Evolutionary conservation across 2,113 vertebrate genomes (phyloP), one percentile per base, ranked within the genome.

Genomic region (Atractosteus spatula): DNA sequence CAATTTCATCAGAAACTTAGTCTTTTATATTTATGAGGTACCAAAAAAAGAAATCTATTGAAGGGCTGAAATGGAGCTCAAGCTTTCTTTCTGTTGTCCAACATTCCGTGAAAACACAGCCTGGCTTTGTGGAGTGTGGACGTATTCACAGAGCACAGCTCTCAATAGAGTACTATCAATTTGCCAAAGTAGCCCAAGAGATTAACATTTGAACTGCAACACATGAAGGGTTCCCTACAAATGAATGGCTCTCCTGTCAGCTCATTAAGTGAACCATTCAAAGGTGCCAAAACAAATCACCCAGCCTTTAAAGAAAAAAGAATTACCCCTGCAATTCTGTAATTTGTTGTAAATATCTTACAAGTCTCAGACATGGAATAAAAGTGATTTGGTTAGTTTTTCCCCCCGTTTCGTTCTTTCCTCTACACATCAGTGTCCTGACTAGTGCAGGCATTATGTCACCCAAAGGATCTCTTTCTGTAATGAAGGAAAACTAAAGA

Each of bases 201-300:
- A 89, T 89, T 88, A 89, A 88, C 89, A 90, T 90, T 87, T 89
- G 87, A 90, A 87, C 85, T 81, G 81, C 77, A 79, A 78, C 79
- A 78, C 71, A 70, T 71, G 44, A 55, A 75, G 71, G 62, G 45
- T 44, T 69, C 82, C 84, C 82, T 74, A 81, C 82, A 83, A 85
- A 85, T 86, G 85, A 90, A 89, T 84, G 87, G 85, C 81, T 84
- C 88, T 87, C 83, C 80, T 84, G 79, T 85, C 81, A 79, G 74
- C 84, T 88, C 85, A 83, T 88, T 87, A 86, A 79, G 79, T 81
- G 82, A 73, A 76, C 76, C 77, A 76, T 86, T 88, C 82, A 87
- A 68, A 79, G 81, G 83, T 80, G 86, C 86, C 82, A 85, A 78
- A 80, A 86, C 82, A 86, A 87, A 89, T 87, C 82, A 77, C 81